Evolutionary conservation across 2,113 vertebrate genomes (phyloP), one percentile per base, ranked within the genome.

Genomic region (Panurus biarmicus): DNA sequence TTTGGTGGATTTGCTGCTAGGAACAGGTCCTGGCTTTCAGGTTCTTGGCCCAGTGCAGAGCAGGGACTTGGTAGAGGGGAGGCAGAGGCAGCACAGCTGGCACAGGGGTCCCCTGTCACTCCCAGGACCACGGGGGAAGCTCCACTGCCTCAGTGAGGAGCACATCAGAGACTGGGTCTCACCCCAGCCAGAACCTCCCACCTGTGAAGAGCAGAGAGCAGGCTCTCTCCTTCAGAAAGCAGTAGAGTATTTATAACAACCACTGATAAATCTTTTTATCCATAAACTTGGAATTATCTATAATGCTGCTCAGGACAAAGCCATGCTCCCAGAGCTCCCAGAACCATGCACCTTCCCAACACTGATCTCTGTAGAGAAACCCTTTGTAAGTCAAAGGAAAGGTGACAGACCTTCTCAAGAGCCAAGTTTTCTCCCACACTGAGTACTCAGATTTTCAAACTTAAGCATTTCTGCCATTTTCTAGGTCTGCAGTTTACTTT

Each of bases 91-190:
- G 65, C 3, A 2, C 26, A 19, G 57, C 29, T 13, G 66, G 50
- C 44, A 24, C 35, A 45, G 50, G 26, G 7, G n/a, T 42, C 29
- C 36, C 18, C 2, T 22, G 29, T n/a, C 45, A 23, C 29, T 38
- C 12, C 24, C 28, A 26, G 33, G 13, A 7, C 21, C 31, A 11
- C 1, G 0, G 6, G 24, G 24, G 1, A 38, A 29, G 23, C 0
- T 1, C 12, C 6, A 1, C 7, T 1, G 2, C 2, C 5, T 2
- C 0, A 35, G 47, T 2, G 50, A 78, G 51, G 5, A 2, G 45
- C 71, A 74, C 11, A 1, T 0, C 3, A 60, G 40, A 7, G 40
- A 10, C 2, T 50, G 61, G 20, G 18, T 51, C 29, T 26, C 22
- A 54, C 6, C 65, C 23, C 65, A 70, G 66, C 12, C 38, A 74